Evolutionary conservation across 2,113 vertebrate species (phyloP).

Genomic region (Albula glossodonta): DNA sequence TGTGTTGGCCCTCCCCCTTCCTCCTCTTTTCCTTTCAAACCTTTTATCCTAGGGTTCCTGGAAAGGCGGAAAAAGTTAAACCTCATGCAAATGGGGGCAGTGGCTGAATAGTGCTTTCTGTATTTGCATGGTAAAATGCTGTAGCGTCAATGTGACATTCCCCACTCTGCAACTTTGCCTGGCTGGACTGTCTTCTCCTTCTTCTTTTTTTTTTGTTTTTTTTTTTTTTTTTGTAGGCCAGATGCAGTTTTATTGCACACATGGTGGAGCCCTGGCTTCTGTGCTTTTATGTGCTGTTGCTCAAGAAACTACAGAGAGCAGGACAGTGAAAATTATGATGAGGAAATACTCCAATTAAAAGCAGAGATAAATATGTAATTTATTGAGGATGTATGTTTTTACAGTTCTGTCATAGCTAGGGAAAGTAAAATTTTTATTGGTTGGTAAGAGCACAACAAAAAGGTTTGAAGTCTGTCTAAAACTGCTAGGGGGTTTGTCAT

Average conservation of each 20-base stretch:
- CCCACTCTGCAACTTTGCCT: not conserved
- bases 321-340: not conserved
- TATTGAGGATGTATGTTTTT: not conserved
- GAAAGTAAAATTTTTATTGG: not conserved
- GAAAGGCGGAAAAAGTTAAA: not conserved
- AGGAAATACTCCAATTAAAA: not conserved
- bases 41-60: not conserved
- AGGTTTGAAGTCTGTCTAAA: not conserved
- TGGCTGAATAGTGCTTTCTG: not conserved
- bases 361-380: not conserved
- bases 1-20: conserved; percentile 19
- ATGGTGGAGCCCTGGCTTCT: not conserved
- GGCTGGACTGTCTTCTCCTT: not conserved
- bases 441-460: not conserved
- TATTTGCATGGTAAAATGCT: not conserved
- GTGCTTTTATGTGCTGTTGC: not conserved
- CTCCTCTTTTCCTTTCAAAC: conserved; percentile 11
- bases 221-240: not conserved
- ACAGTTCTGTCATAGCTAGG: not conserved
- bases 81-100: not conserved
- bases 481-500: not conserved
- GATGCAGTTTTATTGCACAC: not conserved
- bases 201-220: not conserved
- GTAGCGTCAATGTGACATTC: not conserved
- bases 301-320: not conserved